Conservation (phyloP, 1,140 invertebrate species). For the Pantala flavescens region DNA sequence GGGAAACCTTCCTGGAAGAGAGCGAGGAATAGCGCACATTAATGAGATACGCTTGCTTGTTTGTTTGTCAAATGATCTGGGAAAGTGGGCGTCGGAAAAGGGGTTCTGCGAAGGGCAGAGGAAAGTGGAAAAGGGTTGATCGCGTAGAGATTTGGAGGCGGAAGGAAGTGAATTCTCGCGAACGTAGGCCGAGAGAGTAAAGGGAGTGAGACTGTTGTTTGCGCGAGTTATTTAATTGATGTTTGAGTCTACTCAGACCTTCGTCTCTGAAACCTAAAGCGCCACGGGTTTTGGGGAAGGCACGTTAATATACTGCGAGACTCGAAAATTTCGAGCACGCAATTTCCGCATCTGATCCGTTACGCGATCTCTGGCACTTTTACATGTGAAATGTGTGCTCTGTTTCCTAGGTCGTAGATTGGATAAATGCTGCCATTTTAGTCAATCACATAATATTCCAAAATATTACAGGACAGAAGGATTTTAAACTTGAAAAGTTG, state of each 20-base stretch:
- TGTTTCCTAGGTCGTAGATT: too few relatives aligned
- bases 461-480: too few relatives aligned
- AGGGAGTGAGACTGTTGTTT: neutral
- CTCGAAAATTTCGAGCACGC: too few relatives aligned
- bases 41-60: slow-evolving; percentile 1
- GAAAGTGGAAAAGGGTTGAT: neutral
- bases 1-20: too few relatives aligned
- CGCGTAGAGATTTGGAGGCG: neutral
- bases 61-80: slow-evolving; percentile 9
- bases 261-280: neutral
- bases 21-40: neutral
- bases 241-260: neutral
- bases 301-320: too few relatives aligned
- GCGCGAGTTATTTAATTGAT: neutral
- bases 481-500: too few relatives aligned
- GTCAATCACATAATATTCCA: too few relatives aligned
- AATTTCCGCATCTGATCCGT: too few relatives aligned
- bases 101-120: neutral
- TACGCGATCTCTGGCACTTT: too few relatives aligned
- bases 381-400: too few relatives aligned
- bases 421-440: too few relatives aligned
- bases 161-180: neutral
- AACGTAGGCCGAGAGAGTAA: neutral
- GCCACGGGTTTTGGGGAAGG: neutral
- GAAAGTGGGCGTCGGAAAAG: neutral